Percentiles rank a stretch among this genome's conserved stretches.
phyloP scores from a whole-genome alignment of 2,888 invertebrate species.

The Drosophila trichaetosa region DNA sequence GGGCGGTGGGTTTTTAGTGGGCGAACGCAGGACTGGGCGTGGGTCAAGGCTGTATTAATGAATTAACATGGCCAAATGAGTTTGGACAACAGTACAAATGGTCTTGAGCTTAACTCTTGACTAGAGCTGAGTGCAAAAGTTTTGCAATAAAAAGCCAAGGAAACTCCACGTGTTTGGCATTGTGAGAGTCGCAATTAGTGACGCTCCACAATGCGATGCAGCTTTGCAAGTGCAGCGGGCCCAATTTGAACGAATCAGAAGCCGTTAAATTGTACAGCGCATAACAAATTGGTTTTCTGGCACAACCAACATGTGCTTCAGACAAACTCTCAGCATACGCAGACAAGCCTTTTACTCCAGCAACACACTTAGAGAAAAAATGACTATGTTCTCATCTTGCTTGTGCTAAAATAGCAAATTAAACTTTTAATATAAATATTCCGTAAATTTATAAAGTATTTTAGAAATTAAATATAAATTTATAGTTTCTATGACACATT shows the following conservation, averaged over 20 bases:
- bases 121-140: slow-evolving; percentile 56
- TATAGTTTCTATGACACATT: background rate
- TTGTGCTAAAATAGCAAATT: background rate
- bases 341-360: slow-evolving; percentile 8
- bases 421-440: background rate
- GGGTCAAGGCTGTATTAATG: slow-evolving; percentile 71
- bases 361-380: background rate
- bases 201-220: slow-evolving; percentile 28
- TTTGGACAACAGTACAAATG: slow-evolving; percentile 69
- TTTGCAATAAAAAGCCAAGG: slow-evolving; percentile 61
- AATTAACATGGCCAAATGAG: slow-evolving; percentile 80
- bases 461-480: background rate
- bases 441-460: background rate
- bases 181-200: slow-evolving; percentile 59
- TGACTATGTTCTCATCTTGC: background rate
- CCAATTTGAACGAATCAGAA: slow-evolving; percentile 72
- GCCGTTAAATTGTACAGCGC: slow-evolving; percentile 75
- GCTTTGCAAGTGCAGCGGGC: slow-evolving; percentile 46
- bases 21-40: slow-evolving; percentile 2
- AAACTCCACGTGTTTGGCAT: slow-evolving; percentile 70
- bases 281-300: slow-evolving; percentile 75
- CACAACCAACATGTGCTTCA: slow-evolving; percentile 60
- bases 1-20: background rate
- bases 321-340: slow-evolving; percentile 43
- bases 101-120: slow-evolving; percentile 46